These are phyloP conservation scores for Numenius arquata DNA, from an alignment of 2,113 vertebrate species.

Conservation along the genomic window DNA sequence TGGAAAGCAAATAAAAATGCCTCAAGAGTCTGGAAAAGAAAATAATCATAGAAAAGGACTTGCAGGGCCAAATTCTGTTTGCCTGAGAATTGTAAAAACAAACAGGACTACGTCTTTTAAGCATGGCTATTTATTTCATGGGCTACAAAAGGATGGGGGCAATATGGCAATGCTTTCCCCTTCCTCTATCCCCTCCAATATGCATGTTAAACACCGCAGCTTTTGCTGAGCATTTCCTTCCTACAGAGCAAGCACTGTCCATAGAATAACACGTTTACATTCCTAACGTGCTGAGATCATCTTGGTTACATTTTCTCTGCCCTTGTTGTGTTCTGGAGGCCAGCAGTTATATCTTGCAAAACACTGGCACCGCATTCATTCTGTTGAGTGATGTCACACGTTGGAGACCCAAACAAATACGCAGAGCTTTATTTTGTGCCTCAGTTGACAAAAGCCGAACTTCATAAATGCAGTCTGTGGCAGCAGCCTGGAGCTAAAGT, in stretches of 20 bases:
- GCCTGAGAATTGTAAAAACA: background rate
- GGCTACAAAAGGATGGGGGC: background rate
- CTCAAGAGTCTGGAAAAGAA: background rate
- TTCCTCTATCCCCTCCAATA: constrained; percentile 43
- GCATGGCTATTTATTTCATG: background rate
- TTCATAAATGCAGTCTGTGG: background rate
- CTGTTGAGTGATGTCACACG: background rate
- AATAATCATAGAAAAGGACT: background rate
- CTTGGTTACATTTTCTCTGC: constrained; percentile 49
- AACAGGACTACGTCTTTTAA: background rate
- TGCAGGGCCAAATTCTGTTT: background rate
- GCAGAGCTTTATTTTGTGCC: constrained; percentile 55
- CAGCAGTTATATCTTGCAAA: constrained; percentile 5
- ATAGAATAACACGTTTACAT: constrained; percentile 12
- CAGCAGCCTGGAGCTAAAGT: constrained; percentile 54
- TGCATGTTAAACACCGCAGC: constrained; percentile 26
- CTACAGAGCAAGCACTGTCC: constrained; percentile 12
- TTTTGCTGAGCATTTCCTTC: constrained; percentile 63
- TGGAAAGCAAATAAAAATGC: background rate
- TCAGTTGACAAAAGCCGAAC: constrained; percentile 54
- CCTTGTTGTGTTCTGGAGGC: constrained; percentile 14
- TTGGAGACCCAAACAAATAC: constrained; percentile 23
- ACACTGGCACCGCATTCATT: constrained; percentile 1
- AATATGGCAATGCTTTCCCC: constrained; percentile 30
- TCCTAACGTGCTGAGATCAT: constrained; percentile 56